These are phyloP conservation scores for Pantherophis vulpinus DNA, from an alignment of 2,797 vertebrate genomes.

Conservation along the genomic window DNA sequence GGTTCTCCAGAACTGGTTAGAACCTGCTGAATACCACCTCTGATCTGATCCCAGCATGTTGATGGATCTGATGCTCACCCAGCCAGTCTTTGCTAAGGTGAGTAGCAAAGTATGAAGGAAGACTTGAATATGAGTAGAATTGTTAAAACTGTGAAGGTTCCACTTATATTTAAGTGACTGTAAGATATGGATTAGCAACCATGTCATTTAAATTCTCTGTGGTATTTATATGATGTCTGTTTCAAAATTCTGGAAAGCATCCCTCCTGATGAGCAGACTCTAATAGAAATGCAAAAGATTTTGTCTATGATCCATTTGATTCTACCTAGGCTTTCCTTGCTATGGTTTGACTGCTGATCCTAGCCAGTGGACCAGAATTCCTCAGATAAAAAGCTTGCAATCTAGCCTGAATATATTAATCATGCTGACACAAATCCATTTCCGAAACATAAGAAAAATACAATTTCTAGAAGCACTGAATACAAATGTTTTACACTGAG, in stretches of 20 bases:
- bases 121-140: not conserved
- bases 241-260: not conserved
- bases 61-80: not conserved
- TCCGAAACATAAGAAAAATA: slow-evolving; percentile 39
- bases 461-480: slow-evolving; percentile 48
- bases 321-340: not conserved
- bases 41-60: not conserved
- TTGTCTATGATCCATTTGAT: not conserved
- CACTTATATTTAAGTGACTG: not conserved
- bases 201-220: not conserved
- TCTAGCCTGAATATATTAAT: slow-evolving; percentile 34
- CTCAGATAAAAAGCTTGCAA: not conserved
- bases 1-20: too few relatives aligned
- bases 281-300: not conserved
- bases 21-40: too few relatives aligned
- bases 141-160: not conserved
- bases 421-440: not conserved
- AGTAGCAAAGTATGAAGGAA: not conserved
- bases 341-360: not conserved
- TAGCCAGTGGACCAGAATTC: not conserved
- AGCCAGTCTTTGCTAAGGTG: not conserved
- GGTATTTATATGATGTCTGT: not conserved
- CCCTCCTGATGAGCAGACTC: not conserved
- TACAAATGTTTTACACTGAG: slow-evolving; percentile 56
- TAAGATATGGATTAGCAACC: not conserved